These are phyloP conservation scores for Mercenaria mercenaria DNA, from an alignment of 1,140 invertebrate genomes.

Conservation along the genomic window DNA sequence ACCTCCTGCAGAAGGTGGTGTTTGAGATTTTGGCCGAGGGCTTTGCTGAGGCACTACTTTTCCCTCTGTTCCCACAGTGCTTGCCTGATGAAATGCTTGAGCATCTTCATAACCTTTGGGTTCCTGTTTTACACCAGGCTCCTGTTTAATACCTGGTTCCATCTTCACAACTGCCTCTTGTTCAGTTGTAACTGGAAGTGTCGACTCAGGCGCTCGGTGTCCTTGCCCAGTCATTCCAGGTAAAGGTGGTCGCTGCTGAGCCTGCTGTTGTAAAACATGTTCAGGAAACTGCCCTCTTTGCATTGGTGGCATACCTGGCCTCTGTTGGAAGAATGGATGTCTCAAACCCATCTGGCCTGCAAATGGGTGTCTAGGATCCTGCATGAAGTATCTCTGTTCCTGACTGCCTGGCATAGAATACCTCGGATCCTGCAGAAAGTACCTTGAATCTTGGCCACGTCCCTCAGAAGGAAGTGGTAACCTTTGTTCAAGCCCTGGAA, in stretches of 20 bases:
- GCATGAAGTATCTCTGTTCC: slow-evolving; percentile 51
- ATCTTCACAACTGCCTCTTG: neutral
- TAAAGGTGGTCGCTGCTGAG: slow-evolving; percentile 15
- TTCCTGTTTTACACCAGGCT: neutral
- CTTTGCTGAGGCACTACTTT: slow-evolving; percentile 5
- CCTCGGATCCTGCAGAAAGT: slow-evolving; percentile 53
- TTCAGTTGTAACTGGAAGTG: neutral
- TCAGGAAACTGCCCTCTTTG: neutral
- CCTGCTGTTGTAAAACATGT: neutral
- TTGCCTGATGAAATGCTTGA: neutral
- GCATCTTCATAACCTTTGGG: neutral
- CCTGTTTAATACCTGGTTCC: neutral
- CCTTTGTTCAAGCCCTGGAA: slow-evolving; percentile 18
- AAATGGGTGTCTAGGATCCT: slow-evolving; percentile 38
- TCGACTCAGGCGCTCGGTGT: neutral
- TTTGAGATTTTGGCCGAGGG: slow-evolving; percentile 14
- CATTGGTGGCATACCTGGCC: slow-evolving; percentile 31
- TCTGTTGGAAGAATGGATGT: slow-evolving; percentile 25
- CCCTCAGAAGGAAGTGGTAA: neutral
- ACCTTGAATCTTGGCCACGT: slow-evolving; percentile 31
- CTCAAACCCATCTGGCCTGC: slow-evolving; percentile 44
- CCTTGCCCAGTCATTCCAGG: neutral
- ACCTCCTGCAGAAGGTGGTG: slow-evolving; percentile 22
- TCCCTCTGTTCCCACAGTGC: neutral
- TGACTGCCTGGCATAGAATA: slow-evolving; percentile 17